A percentile compares a stretch with the other conserved stretches of the same genome.
Evolutionary conservation across 2,113 vertebrate genomes (phyloP).

Genomic region (Colaptes auratus): DNA sequence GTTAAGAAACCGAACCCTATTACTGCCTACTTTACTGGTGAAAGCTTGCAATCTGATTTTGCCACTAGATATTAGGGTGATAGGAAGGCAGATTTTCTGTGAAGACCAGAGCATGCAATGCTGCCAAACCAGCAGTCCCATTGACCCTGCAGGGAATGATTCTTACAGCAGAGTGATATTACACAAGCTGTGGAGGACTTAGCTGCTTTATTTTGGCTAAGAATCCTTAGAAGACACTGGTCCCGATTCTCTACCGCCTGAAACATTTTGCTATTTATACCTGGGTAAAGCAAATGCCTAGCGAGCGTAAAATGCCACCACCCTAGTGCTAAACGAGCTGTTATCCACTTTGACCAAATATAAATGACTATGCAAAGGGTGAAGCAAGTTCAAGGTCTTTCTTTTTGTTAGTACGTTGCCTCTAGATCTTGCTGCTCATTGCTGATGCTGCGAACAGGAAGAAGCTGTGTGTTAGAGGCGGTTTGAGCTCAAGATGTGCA

Average conservation of each 20-base stretch:
- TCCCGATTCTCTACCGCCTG: not conserved
- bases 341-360: slow-evolving; percentile 50
- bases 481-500: not conserved
- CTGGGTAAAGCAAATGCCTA: slow-evolving; percentile 8
- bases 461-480: not conserved
- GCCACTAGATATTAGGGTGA: not conserved
- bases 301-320: slow-evolving; percentile 8
- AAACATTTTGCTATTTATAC: slow-evolving; percentile 59
- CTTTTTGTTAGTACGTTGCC: slow-evolving; percentile 6
- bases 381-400: slow-evolving; percentile 53
- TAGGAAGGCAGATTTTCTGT: not conserved
- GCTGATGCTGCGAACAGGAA: not conserved
- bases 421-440: not conserved
- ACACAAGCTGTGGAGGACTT: not conserved
- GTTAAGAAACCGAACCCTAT: slow-evolving; percentile 53
- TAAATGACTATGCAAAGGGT: slow-evolving; percentile 29
- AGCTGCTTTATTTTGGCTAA: not conserved
- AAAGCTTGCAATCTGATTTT: slow-evolving; percentile 58
- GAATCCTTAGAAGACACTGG: slow-evolving; percentile 14
- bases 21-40: slow-evolving; percentile 41
- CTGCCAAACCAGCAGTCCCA: not conserved
- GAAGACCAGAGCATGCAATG: not conserved
- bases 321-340: not conserved
- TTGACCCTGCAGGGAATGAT: not conserved
- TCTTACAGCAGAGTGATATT: not conserved